Base-by-base conservation (phyloP, 2,888 invertebrate genomes). In the Agrotis segetum region DNA sequence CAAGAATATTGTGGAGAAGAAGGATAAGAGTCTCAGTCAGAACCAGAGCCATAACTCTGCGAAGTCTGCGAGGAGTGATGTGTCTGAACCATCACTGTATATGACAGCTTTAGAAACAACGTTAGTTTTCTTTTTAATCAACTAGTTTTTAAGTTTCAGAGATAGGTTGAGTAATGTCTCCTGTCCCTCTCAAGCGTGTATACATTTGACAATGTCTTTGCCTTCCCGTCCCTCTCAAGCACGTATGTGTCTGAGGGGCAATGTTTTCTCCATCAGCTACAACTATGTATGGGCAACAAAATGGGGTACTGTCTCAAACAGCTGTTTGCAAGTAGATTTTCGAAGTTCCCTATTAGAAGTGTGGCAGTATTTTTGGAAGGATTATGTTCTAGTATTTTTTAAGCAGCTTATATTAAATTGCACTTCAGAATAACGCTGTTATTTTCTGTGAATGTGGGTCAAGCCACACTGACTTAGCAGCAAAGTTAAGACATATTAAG, bases 71-170 rank as follows among this genome's bases (percentile, higher is more conserved):
- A 93, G 96, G 71, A 97, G 97, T 88, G 97, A 97, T 93, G 97
- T 97, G 65, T 97, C 98, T 78, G 98, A 98, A 84, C 98, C 98
- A 55, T 98, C 98, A 29, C 93, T 98, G 49, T 98, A 98, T 86
- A 96, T 97, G 89, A 97, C 98, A 74, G 98, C 98, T 6, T 93
- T 98, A 84, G 98, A 98, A 89, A 98, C 97, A 77, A 96, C 97
- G 97, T 97, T 91, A 97, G 97, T 96, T 80, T 65, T 77, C 87
- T 9, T 21, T 67, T 52, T 46, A 46, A 24, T 60, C 21, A 46
- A 14, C 24, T 3, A 55, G 1, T 24, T 9, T 46, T 24, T 29
- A 29, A 14, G 2, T 55, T 60, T 21, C 11, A 11, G 17, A 16
- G 14, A n/a, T 17, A 60, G 21, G 44, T 13, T 60, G 21, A 13